phyloP scores from a whole-genome alignment of 2,797 vertebrate species.

The Falco naumanni region DNA sequence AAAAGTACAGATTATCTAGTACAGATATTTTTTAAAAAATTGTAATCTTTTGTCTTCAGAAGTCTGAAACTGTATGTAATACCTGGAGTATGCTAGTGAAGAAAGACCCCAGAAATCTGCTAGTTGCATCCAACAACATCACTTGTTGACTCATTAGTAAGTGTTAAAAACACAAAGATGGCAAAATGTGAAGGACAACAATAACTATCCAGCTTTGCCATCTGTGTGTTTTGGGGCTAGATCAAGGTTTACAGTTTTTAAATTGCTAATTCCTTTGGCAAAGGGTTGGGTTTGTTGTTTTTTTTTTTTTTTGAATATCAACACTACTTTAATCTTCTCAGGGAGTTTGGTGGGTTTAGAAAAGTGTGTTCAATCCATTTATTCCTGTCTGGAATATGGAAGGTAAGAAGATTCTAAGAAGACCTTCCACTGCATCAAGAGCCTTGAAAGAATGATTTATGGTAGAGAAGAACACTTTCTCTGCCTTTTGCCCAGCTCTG shows the following conservation, averaged over 20 bases:
- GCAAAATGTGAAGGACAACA: conserved; percentile 18
- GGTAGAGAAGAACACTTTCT: neutral
- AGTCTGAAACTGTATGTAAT: neutral
- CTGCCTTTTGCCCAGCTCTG: neutral
- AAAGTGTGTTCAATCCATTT: neutral
- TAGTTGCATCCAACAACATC: neutral
- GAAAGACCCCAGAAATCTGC: neutral
- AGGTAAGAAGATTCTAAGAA: neutral
- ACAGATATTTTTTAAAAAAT: neutral
- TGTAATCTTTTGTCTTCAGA: neutral
- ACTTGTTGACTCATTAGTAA: conserved; percentile 13
- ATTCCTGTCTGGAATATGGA: neutral
- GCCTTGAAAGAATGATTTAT: neutral
- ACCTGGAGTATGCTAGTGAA: neutral
- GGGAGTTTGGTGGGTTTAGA: neutral
- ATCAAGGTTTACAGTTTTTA: conserved; percentile 17
- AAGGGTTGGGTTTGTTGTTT: neutral
- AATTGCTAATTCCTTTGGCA: conserved; percentile 26
- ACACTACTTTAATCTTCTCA: neutral
- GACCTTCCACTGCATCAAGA: neutral
- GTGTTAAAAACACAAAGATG: conserved; percentile 3
- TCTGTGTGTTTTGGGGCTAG: conserved; percentile 20
- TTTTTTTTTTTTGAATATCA: neutral
- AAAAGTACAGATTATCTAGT: neutral
- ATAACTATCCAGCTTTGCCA: neutral